Conservation (phyloP, 2,797 vertebrate genomes). For the Parauchenoglanis ngamensis region DNA sequence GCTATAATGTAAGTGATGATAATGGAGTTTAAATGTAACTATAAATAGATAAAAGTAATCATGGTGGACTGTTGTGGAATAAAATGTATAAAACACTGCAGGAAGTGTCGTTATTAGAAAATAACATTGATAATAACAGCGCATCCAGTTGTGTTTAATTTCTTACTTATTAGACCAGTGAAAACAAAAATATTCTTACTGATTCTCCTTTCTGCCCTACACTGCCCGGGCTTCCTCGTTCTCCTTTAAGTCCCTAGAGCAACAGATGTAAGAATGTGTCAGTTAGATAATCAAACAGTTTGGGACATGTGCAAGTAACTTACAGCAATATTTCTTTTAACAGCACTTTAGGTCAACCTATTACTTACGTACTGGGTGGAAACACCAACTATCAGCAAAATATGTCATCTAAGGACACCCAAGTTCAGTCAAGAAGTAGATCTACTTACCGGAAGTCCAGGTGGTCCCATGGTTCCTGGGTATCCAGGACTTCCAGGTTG, state of each 20-base stretch:
- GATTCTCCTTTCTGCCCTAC: conserved; percentile 87
- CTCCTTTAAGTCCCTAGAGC: conserved; percentile 87
- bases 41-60: not conserved
- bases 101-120: not conserved
- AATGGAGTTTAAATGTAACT: not conserved
- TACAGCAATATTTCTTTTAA: not conserved
- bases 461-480: conserved; percentile 86
- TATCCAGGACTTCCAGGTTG: conserved; percentile 87
- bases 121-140: not conserved
- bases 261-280: conserved; percentile 41
- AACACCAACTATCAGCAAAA: not conserved
- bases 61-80: not conserved
- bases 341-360: not conserved
- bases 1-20: not conserved
- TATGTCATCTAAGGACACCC: not conserved
- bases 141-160: not conserved
- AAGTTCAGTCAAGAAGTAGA: not conserved
- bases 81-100: not conserved
- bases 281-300: conserved; percentile 32
- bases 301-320: not conserved
- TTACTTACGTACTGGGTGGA: not conserved
- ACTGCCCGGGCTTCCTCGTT: conserved; percentile 82
- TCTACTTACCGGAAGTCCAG: conserved; percentile 87
- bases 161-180: not conserved
- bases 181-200: conserved; percentile 72